Evolutionary conservation across 1,140 invertebrate species (phyloP).

Genomic region (Mamestra configurata): DNA sequence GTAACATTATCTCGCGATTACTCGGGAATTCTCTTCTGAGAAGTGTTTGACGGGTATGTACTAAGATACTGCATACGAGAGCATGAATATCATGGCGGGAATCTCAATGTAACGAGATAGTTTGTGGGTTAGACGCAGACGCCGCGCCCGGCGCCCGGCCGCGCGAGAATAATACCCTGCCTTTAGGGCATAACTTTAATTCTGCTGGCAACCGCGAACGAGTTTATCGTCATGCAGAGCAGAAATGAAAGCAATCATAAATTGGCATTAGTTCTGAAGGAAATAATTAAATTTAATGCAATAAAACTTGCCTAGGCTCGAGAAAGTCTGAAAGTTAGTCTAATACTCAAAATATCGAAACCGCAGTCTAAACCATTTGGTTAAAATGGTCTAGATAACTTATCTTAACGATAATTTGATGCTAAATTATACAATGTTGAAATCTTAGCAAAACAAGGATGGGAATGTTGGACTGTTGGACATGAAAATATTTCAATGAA

Average conservation of each 20-base stretch:
- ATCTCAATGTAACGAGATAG: slow-evolving; percentile 44
- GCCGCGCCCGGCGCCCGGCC: no score
- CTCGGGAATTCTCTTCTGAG: slow-evolving; percentile 35
- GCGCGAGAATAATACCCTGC: slow-evolving; percentile 8
- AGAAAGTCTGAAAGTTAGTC: background rate
- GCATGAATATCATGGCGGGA: slow-evolving; percentile 41
- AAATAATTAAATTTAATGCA: slow-evolving; percentile 29
- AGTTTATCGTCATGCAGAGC: slow-evolving; percentile 30
- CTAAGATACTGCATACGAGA: slow-evolving; percentile 22
- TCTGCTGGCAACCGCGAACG: slow-evolving; percentile 27
- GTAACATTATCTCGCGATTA: slow-evolving; percentile 38
- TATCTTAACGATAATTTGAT: slow-evolving; percentile 14
- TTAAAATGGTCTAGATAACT: background rate
- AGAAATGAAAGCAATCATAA: slow-evolving; percentile 38
- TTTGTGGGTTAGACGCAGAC: slow-evolving; percentile 38
- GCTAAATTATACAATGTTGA: background rate
- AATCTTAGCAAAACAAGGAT: background rate
- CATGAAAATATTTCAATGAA: background rate
- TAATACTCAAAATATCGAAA: background rate
- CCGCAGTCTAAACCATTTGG: background rate
- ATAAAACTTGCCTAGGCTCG: background rate
- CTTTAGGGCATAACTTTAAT: slow-evolving; percentile 44
- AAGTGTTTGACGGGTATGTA: slow-evolving; percentile 21
- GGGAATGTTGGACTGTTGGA: background rate
- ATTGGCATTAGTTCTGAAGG: slow-evolving; percentile 28